Evolutionary conservation across 2,113 vertebrate species (phyloP), one percentile per base, ranked within the genome.

Genomic region (Oxygymnocypris stewartii): DNA sequence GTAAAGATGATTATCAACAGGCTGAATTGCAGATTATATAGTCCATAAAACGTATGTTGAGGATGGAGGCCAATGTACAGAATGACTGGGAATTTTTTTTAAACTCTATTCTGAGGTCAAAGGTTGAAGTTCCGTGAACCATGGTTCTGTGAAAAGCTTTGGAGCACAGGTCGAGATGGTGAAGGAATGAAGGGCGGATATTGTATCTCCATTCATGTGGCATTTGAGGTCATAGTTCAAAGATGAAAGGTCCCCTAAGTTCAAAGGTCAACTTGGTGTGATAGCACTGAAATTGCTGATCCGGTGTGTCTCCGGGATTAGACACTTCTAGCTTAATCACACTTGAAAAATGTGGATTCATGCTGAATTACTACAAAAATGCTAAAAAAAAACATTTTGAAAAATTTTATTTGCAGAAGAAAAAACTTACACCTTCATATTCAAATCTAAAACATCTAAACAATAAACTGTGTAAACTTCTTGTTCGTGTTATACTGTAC

Each of bases 181-280:
- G 92, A 88, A 89, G 90, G 92, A 91, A 92, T 90, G 92, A 94
- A 91, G 91, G 90, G 91, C 89, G 93, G 93, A 93, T 91, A 94
- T 95, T 93, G 93, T 93, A 94, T 94, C 93, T 94, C 92, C 92
- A 94, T 94, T 94, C 92, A 94, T 93, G 93, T 94, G 92, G 94
- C 90, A 91, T 90, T 88, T 49, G 7, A 90, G 93, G 91, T 93
- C 88, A 92, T 71, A 92, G 94, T 90, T 94, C 91, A 94, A 91
- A 94, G 93, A 91, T 92, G 92, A 94, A 92, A 92, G 93, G 94
- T 94, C 93, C 16, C 23, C 35, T 20, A 57, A 74, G 92, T 86
- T 92, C 91, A 93, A 61, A 93, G 93, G 94, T 94, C 74, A 91
- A 76, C 88, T 88, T 90, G 90, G 90, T 87, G 87, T 94, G 92